These are phyloP conservation scores for Gerris buenoi DNA, from an alignment of 1,140 invertebrate genomes.

Conservation along the genomic window DNA sequence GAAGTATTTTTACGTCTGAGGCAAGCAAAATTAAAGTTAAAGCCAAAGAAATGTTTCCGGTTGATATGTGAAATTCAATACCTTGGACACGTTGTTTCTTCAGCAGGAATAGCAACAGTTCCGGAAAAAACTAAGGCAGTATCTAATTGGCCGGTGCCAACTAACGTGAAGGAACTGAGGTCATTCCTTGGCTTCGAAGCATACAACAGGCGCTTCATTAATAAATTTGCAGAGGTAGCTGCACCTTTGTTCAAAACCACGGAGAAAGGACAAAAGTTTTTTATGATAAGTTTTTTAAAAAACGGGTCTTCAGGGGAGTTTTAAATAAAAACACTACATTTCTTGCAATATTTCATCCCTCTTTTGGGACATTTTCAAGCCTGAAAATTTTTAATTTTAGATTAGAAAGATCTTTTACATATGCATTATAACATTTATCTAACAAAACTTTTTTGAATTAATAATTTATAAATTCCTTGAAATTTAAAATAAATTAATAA, in stretches of 20 bases:
- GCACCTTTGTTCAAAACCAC: background rate
- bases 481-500: too few species aligned
- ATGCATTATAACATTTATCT: too few species aligned
- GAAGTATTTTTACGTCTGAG: background rate
- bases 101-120: background rate
- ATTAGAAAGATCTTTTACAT: too few species aligned
- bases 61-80: background rate
- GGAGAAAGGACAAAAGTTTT: too few species aligned
- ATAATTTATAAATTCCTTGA: too few species aligned
- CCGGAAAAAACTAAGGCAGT: background rate
- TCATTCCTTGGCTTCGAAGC: background rate
- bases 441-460: too few species aligned
- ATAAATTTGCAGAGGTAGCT: background rate
- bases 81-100: background rate
- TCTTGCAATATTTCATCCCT: too few species aligned
- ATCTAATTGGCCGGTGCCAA: background rate
- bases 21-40: background rate
- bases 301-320: too few species aligned
- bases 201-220: background rate
- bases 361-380: too few species aligned
- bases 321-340: too few species aligned
- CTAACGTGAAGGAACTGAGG: background rate
- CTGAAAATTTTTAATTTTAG: too few species aligned
- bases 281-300: too few species aligned
- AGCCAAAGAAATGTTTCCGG: background rate